phyloP scores from a whole-genome alignment of 2,113 vertebrate species.

The Tichodroma muraria region DNA sequence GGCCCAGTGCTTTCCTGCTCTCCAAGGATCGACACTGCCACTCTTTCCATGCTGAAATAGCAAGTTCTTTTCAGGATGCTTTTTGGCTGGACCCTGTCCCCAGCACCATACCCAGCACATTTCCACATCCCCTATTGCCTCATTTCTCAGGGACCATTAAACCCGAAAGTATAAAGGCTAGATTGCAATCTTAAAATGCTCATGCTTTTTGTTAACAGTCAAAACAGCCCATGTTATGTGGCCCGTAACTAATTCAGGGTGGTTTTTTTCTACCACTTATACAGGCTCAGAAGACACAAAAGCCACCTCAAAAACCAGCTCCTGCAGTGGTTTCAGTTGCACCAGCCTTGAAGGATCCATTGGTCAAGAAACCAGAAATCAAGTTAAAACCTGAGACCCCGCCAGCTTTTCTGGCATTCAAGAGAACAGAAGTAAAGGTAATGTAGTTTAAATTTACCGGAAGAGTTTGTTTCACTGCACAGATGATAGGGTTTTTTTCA shows the following conservation, averaged over 20 bases:
- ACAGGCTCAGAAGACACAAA: constrained; percentile 93
- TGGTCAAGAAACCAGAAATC: constrained; percentile 91
- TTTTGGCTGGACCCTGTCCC: not conserved
- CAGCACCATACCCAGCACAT: not conserved
- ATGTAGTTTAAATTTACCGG: not conserved
- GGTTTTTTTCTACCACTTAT: not conserved
- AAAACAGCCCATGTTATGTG: not conserved
- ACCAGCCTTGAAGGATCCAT: constrained; percentile 87
- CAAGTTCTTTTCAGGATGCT: not conserved
- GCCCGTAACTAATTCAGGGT: not conserved
- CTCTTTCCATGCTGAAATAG: not conserved
- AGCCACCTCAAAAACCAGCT: constrained; percentile 90
- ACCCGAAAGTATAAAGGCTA: not conserved
- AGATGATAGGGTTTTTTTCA: not conserved
- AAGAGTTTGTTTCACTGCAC: not conserved
- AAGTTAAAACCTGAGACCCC: constrained; percentile 86
- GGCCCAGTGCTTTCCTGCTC: not conserved
- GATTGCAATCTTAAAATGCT: not conserved
- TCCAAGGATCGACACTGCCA: not conserved
- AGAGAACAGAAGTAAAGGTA: constrained; percentile 97
- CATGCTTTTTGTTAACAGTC: not conserved
- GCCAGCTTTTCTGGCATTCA: constrained; percentile 92
- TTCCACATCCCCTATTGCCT: not conserved
- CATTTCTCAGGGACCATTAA: not conserved
- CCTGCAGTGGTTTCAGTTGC: constrained; percentile 81